Evolutionary conservation across 2,113 vertebrate genomes (phyloP), one percentile per base, ranked within the genome.

Genomic region (Pholis gunnellus): DNA sequence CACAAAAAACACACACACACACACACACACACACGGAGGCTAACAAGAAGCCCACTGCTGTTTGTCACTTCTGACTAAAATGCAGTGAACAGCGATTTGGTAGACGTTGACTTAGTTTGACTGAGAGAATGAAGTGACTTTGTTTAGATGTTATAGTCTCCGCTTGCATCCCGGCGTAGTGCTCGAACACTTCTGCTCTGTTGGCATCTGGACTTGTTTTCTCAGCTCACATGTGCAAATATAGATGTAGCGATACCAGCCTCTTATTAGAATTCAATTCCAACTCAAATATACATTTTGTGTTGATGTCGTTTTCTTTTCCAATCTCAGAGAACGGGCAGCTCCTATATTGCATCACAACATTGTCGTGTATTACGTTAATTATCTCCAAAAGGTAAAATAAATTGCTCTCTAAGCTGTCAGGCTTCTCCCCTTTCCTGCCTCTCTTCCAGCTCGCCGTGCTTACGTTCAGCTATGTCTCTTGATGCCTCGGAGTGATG

Each of bases 321-420:
- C 7, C 52, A 50, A 10, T 66, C 48, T 66, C 48, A 59, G 22
- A 34, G 13, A 57, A 9, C 34, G 70, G 48, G 31, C 81, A 27
- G 22, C 17, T 59, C 31, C 18, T 27, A 10, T 50, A 57, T n/a
- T 22, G 59, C 42, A 29, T 20, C 14, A 31, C 8, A 9, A 57
- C 40, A 22, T 52, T 52, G 6, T 40, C 69, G 27, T 42, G 15
- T 27, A 9, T 27, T 36, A 22, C 69, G 42, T 69, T 79, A 75
- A 80, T 82, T 48, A 68, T 72, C 44, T 31, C 66, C 54, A 31
- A 61, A 52, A 17, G 70, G 8, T 17, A 69, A 52, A 42, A 74
- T 38, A 71, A 17, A 44, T 25, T 38, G 5, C 34, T 75, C 6
- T 50, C 14, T n/a, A 1, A 68, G 22, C 44, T 40, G 52, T 59